Conservation (phyloP, 1,140 invertebrate species). For the Ptiloglossa arizonensis region DNA sequence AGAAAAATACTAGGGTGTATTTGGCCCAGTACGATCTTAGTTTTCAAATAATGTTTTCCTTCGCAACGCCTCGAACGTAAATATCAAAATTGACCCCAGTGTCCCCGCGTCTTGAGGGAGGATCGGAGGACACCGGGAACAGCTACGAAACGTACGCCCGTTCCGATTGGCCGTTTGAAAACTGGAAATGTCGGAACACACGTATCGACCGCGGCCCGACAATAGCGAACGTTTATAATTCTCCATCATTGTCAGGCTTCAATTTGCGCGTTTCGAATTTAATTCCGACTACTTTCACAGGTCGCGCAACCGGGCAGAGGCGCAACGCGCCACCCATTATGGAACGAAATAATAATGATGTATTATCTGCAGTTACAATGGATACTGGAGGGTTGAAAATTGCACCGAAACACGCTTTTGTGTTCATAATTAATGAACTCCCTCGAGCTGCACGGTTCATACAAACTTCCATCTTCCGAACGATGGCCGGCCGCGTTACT, state of each 20-base stretch:
- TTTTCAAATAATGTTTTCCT: too few species aligned
- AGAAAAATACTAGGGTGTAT: too few species aligned
- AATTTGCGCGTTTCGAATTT: constrained; percentile 37
- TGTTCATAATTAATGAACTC: constrained; percentile 64
- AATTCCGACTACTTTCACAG: constrained; percentile 31
- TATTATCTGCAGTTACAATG: constrained; percentile 49
- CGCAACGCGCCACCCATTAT: not conserved
- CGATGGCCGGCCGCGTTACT: constrained; percentile 41
- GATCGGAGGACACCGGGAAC: not conserved
- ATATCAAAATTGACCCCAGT: too few species aligned
- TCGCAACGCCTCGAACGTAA: too few species aligned
- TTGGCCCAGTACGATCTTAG: too few species aligned
- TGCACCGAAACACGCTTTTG: constrained; percentile 56
- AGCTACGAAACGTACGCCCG: not conserved
- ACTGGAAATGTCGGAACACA: not conserved
- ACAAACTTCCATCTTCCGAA: constrained; percentile 54
- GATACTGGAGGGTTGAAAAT: constrained; percentile 49
- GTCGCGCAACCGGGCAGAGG: too few species aligned
- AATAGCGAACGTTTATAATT: not conserved
- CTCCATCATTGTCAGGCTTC: constrained; percentile 33
- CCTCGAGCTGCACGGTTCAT: constrained; percentile 42
- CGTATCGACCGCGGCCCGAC: not conserved
- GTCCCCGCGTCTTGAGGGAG: too few species aligned
- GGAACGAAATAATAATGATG: constrained; percentile 49
- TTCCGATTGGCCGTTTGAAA: not conserved